These are phyloP conservation scores for Todiramphus saurophagus DNA, from an alignment of 2,113 vertebrate genomes.

Conservation along the genomic window DNA sequence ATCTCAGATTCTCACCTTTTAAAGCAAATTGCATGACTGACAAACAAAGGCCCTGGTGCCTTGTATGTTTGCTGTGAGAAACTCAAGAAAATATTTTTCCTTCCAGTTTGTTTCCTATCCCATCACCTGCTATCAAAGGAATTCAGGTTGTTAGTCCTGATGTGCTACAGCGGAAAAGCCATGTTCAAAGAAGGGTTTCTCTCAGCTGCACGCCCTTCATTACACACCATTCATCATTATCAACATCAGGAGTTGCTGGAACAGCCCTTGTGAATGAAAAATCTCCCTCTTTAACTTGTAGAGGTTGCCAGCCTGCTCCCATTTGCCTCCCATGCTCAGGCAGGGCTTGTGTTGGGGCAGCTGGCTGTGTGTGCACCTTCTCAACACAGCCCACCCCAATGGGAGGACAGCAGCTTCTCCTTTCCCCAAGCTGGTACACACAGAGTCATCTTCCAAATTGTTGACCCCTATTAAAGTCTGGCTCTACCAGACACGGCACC, in stretches of 20 bases:
- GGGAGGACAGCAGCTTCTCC: background rate
- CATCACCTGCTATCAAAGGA: background rate
- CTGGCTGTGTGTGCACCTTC: background rate
- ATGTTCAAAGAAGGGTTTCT: slow-evolving; percentile 29
- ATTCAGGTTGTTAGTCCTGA: background rate
- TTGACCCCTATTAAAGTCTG: background rate
- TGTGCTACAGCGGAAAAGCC: background rate
- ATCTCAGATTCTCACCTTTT: background rate
- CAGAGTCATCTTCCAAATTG: background rate
- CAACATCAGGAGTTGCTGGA: slow-evolving; percentile 45
- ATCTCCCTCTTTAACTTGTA: slow-evolving; percentile 15
- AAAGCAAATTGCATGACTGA: background rate
- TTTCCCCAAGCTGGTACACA: background rate
- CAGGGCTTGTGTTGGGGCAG: background rate
- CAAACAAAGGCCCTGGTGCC: background rate
- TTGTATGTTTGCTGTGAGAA: background rate
- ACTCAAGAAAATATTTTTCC: background rate
- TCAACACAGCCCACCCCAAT: accelerated
- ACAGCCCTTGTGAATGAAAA: slow-evolving; percentile 33
- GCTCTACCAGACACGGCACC: background rate
- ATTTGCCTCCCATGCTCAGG: background rate
- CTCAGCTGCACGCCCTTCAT: slow-evolving; percentile 19
- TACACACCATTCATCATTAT: slow-evolving; percentile 39
- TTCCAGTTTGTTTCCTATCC: background rate
- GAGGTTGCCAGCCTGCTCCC: background rate